A percentile compares a stretch with the other conserved stretches of the same genome.
Conservation (phyloP, 1,140 invertebrate genomes). For the Heliconius eleuchia region DNA sequence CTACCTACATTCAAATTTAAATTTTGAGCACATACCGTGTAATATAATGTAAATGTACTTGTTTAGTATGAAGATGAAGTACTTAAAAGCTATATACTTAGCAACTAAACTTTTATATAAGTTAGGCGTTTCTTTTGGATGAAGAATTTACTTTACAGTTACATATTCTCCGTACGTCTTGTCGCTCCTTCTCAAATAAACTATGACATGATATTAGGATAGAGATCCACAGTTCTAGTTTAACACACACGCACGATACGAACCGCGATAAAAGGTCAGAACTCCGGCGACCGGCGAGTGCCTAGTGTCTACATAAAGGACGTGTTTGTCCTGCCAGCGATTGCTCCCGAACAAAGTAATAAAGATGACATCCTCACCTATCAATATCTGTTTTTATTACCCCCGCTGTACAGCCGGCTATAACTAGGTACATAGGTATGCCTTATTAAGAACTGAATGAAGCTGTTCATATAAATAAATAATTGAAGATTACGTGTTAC, state of each 20-base stretch:
- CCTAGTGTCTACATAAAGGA: slow-evolving; percentile 54
- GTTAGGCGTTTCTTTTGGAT: too few species aligned
- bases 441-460: slow-evolving; percentile 31
- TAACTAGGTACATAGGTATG: slow-evolving; percentile 24
- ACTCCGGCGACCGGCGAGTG: slow-evolving; percentile 60
- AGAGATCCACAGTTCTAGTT: slow-evolving; percentile 26
- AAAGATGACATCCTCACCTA: slow-evolving; percentile 43
- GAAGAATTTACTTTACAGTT: too few species aligned
- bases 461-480: slow-evolving; percentile 34
- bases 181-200: neutral
- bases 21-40: too few species aligned
- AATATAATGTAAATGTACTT: too few species aligned
- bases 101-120: too few species aligned
- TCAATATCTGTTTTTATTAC: slow-evolving; percentile 41
- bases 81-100: too few species aligned
- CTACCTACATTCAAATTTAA: too few species aligned
- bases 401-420: neutral
- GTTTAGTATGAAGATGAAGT: too few species aligned
- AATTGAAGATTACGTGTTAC: slow-evolving; percentile 35
- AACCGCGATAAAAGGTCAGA: slow-evolving; percentile 65
- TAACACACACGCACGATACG: slow-evolving; percentile 44
- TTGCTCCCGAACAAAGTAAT: slow-evolving; percentile 49
- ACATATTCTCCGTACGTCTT: too few species aligned
- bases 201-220: slow-evolving; percentile 13
- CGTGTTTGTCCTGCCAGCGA: slow-evolving; percentile 53